Evolutionary conservation across 2,113 vertebrate genomes (phyloP), one percentile per base, ranked within the genome.

Genomic region (Zapus hudsonius): DNA sequence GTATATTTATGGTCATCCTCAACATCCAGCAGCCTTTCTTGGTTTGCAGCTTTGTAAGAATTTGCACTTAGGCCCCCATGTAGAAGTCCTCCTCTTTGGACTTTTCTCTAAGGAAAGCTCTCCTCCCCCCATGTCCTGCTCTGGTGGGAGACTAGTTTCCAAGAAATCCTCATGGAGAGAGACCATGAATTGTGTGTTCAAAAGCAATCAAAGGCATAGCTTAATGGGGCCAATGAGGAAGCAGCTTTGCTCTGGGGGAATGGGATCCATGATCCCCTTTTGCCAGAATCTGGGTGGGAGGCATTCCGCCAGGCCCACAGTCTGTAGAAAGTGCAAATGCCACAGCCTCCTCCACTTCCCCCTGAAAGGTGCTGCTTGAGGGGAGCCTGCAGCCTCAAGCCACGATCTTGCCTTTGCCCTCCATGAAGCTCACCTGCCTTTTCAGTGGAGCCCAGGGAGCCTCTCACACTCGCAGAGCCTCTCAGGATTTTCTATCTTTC

Each of bases 31-130:
- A 73, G 42, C n/a, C 94, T 94, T 78, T 96, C 90, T n/a, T 84
- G 95, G 93, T 61, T 61, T 89, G 64, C 57, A 89, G 88, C 84
- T 95, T 59, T 64, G 79, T 61, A 80, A 96, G 95, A 95, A 87
- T 84, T 90, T 89, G 75, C 72, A 72, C 63, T 84, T 90, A 76
- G 44, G 61, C 38, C 59, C 87, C 73, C 64, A 81, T 5, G 29
- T 23, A 74, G 40, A 84, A 59, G 79, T 38, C 47, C 84, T 70
- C 72, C 70, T 95, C 82, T 57, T 90, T 90, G 91, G 89, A 86
- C 96, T 96, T 85, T 84, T 80, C 90, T 97, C 95, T 95, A 79
- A 97, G 86, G 67, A 90, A 92, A 96, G 89, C 84, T 84, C 52
- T 95, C 87, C 57, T 95, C 87, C 55, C 90, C 87, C 47, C 86